Base-by-base conservation (phyloP, 2,888 invertebrate species). In the Proisotoma minuta region DNA sequence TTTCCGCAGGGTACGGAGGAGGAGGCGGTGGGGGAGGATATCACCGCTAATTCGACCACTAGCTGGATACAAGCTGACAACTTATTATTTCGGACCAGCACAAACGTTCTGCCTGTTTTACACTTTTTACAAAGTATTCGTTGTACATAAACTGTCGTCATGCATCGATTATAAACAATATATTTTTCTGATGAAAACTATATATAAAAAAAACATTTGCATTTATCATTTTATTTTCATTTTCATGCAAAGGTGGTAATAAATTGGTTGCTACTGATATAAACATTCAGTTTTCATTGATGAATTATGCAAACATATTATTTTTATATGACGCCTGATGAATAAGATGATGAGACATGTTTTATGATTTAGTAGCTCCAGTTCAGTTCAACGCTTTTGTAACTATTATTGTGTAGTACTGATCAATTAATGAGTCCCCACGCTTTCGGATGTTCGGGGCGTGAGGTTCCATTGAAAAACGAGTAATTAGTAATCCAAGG, bases 1-100 rank as follows among this genome's bases (percentile, higher is more conserved):
- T 60, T 28, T 62, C 60, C 51, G 59, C 59, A 1, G 63, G 63
- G 10, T 59, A 59, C 3, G 59, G 59, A 20, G 63, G 59, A n/a
- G 63, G 64, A 26, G 64, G 52, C 4, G 52, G 65, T 27, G 43
- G 59, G 47, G 59, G 59, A 3, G 49, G 23, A 47, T n/a, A 47
- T 24, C 22, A 22, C n/a, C 12, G 28, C n/a, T n/a, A 51, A 51
- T 2, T 22, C 26, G 18, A 12, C 26, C 20, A 22, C 22, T 34
- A 8, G 23, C 5, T 23, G 5, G n/a, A 50, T 5, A 50, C 23
- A 22, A 8, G 26, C 50, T 43, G 43, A 20, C 5, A 18, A n/a
- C 5, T n/a, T 43, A 43, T 43, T 43, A 5, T 12, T 43, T 18
- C 43, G 15, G 18, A 43, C 4, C 43, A 43, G 43, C 10, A n/a